Conservation (phyloP, 1,140 invertebrate genomes). For the Thaumatotibia leucotreta region DNA sequence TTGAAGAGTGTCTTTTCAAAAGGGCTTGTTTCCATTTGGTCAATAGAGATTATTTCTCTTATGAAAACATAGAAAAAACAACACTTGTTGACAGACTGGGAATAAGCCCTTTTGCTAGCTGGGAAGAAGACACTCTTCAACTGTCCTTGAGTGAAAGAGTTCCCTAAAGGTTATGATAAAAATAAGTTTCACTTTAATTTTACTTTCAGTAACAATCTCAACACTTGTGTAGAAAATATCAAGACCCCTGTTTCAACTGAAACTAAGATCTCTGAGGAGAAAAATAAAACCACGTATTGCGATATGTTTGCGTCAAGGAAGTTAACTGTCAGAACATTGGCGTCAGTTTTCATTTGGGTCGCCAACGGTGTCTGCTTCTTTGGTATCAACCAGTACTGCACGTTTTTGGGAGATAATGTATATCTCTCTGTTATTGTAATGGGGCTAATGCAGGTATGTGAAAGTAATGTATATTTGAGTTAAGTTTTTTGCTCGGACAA, state of each 20-base stretch:
- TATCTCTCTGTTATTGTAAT: constrained; percentile 31
- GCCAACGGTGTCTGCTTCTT: constrained; percentile 31
- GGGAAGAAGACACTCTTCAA: no score
- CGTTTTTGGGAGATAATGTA: constrained; percentile 31
- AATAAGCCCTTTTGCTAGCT: no score
- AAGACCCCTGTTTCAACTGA: constrained; percentile 24
- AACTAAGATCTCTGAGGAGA: constrained; percentile 19
- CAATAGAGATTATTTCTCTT: no score
- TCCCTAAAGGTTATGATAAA: no score
- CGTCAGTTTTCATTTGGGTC: constrained; percentile 24
- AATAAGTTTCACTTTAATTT: neutral
- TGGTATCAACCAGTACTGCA: constrained; percentile 42
- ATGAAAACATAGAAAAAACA: no score
- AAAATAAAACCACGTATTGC: constrained; percentile 23
- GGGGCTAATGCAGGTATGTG: constrained; percentile 34
- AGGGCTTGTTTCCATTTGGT: no score
- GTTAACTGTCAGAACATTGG: constrained; percentile 22
- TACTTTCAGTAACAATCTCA: constrained; percentile 41
- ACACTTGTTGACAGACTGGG: no score
- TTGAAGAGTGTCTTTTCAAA: no score
- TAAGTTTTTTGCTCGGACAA: no score
- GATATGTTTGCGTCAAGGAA: constrained; percentile 36
- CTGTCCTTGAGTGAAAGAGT: no score
- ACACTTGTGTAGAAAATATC: constrained; percentile 30
- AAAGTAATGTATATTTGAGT: neutral